Percentiles rank a stretch among this genome's conserved stretches.
Conservation (phyloP, 2,888 invertebrate species). For the Cheilosia grossa region DNA sequence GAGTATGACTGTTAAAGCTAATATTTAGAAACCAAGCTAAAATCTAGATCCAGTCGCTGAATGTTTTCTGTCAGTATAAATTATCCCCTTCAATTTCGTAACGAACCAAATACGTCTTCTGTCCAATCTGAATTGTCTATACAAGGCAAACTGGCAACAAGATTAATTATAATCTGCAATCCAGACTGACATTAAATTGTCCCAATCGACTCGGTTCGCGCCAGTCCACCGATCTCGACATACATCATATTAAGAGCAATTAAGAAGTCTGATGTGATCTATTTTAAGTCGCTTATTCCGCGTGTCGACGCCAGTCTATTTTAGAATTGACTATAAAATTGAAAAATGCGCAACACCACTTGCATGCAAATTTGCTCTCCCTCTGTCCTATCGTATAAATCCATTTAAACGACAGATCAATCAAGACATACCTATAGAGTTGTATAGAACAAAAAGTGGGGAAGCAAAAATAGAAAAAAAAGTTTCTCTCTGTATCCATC, state of each 20-base stretch:
- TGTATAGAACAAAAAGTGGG: constrained; percentile 4
- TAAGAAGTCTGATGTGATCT: constrained; percentile 68
- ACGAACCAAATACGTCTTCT: not conserved
- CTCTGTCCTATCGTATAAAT: constrained; percentile 54
- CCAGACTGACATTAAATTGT: constrained; percentile 43
- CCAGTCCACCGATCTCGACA: constrained; percentile 21
- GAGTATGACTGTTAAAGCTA: too few species aligned
- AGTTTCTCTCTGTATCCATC: constrained; percentile 14
- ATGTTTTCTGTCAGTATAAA: too few species aligned
- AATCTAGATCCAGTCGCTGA: too few species aligned
- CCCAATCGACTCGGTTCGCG: constrained; percentile 12
- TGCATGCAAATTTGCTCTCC: constrained; percentile 64
- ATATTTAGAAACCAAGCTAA: too few species aligned
- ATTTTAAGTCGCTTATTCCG: constrained; percentile 59
- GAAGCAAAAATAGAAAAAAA: not conserved
- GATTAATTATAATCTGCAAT: constrained; percentile 52
- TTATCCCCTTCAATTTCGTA: too few species aligned
- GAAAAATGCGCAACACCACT: constrained; percentile 17
- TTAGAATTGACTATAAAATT: constrained; percentile 54
- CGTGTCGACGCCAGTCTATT: constrained; percentile 70
- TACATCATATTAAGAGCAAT: constrained; percentile 70
- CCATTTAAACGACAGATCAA: constrained; percentile 74
- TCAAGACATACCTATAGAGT: constrained; percentile 54
- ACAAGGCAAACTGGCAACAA: constrained; percentile 16
- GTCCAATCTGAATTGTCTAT: constrained; percentile 15